Conservation (phyloP, 2,797 vertebrate genomes). For the Cynodonichthys magdalenae region DNA sequence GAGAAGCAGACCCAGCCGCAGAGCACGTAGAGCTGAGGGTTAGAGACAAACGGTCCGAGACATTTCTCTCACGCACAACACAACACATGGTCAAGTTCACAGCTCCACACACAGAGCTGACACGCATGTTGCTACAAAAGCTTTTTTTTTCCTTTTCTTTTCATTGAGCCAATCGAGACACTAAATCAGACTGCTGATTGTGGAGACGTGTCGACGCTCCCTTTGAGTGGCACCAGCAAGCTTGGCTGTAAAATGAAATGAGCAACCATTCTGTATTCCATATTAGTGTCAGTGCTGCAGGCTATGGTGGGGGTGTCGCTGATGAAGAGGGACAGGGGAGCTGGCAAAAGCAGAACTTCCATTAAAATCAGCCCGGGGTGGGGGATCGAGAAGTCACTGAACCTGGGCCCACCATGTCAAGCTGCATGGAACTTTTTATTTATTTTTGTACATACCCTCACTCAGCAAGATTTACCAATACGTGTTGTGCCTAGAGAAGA, state of each 20-base stretch:
- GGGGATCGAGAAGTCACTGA: slow-evolving; percentile 6
- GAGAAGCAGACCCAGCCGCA: slow-evolving; percentile 73
- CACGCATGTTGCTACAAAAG: slow-evolving; percentile 28
- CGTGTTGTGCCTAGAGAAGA: not conserved
- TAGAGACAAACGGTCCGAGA: slow-evolving; percentile 57
- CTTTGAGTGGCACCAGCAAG: slow-evolving; percentile 45
- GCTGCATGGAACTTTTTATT: slow-evolving; percentile 23
- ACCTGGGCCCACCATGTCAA: slow-evolving; percentile 26
- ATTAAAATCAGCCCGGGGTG: slow-evolving; percentile 63
- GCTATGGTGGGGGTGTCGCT: slow-evolving; percentile 51
- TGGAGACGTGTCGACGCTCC: slow-evolving; percentile 18
- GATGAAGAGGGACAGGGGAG: slow-evolving; percentile 61
- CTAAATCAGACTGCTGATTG: slow-evolving; percentile 22
- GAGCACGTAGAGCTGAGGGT: slow-evolving; percentile 62
- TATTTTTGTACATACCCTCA: not conserved
- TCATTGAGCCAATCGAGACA: slow-evolving; percentile 15
- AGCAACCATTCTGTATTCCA: slow-evolving; percentile 49
- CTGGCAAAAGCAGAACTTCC: slow-evolving; percentile 52
- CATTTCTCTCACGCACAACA: slow-evolving; percentile 28
- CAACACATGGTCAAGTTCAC: slow-evolving; percentile 47
- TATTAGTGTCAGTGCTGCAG: slow-evolving; percentile 50
- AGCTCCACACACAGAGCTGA: slow-evolving; percentile 34
- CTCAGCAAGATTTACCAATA: too few relatives aligned
- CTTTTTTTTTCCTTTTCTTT: slow-evolving; percentile 23
- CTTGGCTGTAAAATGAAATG: slow-evolving; percentile 53